phyloP scores from a whole-genome alignment of 2,113 vertebrate species.

The Bubo scandiacus region DNA sequence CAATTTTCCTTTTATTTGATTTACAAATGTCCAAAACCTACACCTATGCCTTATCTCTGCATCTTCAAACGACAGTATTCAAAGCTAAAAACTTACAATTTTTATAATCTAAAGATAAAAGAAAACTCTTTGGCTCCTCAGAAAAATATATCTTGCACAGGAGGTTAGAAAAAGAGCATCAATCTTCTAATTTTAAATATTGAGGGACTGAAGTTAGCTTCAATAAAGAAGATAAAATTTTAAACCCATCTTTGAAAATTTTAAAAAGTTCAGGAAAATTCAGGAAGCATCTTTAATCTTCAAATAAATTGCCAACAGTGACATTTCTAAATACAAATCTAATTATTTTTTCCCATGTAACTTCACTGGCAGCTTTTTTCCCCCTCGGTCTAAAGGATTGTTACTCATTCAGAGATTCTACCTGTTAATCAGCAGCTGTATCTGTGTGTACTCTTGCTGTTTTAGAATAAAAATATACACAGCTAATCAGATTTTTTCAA shows the following conservation, averaged over 20 bases:
- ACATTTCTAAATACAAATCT: neutral
- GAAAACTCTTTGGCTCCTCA: neutral
- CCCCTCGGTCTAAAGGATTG: neutral
- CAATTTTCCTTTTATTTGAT: neutral
- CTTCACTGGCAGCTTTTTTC: neutral
- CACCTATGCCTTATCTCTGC: accelerated
- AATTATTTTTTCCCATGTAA: neutral
- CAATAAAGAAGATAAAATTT: neutral
- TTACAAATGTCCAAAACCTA: neutral
- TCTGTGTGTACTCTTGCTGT: neutral
- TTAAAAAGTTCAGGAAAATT: neutral
- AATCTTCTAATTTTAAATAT: neutral
- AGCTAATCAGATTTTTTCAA: neutral
- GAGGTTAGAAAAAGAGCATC: neutral
- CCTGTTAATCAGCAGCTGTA: neutral
- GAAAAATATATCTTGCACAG: neutral
- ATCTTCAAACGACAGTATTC: neutral
- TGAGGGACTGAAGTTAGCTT: neutral
- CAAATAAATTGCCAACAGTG: neutral
- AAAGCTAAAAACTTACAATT: neutral
- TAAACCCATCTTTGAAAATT: neutral
- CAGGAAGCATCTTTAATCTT: neutral
- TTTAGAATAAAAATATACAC: neutral
- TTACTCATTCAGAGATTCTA: neutral
- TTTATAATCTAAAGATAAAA: neutral